A percentile compares a stretch with the other conserved stretches of the same genome.
These are phyloP conservation scores for Bombylius major DNA, from an alignment of 2,888 invertebrate species.

Conservation along the genomic window DNA sequence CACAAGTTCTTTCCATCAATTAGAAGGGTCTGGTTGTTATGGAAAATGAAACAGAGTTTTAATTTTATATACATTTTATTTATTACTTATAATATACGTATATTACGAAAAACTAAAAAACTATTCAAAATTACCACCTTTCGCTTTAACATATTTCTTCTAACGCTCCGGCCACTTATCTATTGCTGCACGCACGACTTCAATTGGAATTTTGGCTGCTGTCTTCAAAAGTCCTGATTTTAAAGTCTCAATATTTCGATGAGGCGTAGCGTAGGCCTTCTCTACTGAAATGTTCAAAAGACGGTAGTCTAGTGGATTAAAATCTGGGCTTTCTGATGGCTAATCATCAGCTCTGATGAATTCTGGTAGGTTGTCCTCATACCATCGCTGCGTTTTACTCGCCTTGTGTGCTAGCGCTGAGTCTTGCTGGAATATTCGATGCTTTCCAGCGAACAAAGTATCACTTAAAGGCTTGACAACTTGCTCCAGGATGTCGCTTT, in stretches of 20 bases:
- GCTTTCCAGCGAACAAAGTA: not conserved
- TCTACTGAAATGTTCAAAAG: conserved; percentile 5
- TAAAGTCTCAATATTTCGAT: conserved; percentile 4
- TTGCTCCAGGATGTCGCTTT: conserved; percentile 6
- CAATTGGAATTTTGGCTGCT: not conserved
- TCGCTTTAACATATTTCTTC: not conserved
- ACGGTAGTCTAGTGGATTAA: conserved; percentile 8
- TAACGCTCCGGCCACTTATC: not conserved
- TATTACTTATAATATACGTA: too few relatives aligned
- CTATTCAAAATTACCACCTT: not conserved
- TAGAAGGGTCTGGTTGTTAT: too few relatives aligned
- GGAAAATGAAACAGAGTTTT: too few relatives aligned
- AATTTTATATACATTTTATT: too few relatives aligned
- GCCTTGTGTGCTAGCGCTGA: not conserved
- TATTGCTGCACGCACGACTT: not conserved
- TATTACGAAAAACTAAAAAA: not conserved
- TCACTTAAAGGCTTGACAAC: not conserved
- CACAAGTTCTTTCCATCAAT: too few relatives aligned
- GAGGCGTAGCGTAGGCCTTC: conserved; percentile 6
- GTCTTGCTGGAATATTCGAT: not conserved
- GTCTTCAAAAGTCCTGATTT: conserved; percentile 1
- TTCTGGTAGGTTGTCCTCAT: conserved; percentile 1
- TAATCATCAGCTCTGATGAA: conserved; percentile 8
- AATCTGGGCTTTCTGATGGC: conserved; percentile 7
- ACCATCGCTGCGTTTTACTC: not conserved